Percentiles rank a stretch among this genome's conserved stretches.
These are phyloP conservation scores for Clarias platycephalus DNA, from an alignment of 2,797 vertebrate genomes.

Conservation along the genomic window DNA sequence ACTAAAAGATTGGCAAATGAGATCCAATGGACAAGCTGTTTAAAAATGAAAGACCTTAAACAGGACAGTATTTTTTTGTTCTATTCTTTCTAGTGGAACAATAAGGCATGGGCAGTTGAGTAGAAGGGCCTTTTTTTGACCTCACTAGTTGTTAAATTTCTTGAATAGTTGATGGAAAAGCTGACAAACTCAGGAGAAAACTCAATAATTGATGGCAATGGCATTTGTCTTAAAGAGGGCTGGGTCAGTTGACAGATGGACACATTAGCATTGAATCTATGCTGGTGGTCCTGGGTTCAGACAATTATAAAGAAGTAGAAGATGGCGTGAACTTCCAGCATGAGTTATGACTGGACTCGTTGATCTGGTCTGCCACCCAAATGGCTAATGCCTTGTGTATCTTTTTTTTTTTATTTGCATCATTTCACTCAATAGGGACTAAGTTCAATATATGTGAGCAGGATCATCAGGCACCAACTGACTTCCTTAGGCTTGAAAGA, in stretches of 20 bases:
- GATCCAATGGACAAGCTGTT: not conserved
- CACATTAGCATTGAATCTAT: not conserved
- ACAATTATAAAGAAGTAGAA: not conserved
- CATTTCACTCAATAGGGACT: constrained; percentile 17
- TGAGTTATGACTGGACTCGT: not conserved
- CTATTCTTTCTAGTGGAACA: not conserved
- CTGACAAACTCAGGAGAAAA: constrained; percentile 2
- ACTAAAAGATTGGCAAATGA: not conserved
- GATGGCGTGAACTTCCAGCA: not conserved
- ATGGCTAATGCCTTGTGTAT: not conserved
- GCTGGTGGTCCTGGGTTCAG: constrained; percentile 8
- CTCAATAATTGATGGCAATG: not conserved
- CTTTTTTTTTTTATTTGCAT: not conserved
- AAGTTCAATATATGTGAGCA: constrained; percentile 9
- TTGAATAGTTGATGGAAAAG: constrained; percentile 1
- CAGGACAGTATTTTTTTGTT: not conserved
- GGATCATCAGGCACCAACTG: constrained; percentile 9
- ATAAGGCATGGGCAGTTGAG: constrained; percentile 5
- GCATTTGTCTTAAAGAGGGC: constrained; percentile 4
- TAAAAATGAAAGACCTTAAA: not conserved
- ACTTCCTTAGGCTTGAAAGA: constrained; percentile 2
- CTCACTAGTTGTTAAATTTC: not conserved
- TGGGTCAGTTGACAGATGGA: not conserved
- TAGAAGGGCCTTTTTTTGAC: not conserved
- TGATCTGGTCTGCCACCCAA: not conserved